Evolutionary conservation across 2,888 invertebrate genomes (phyloP).

Genomic region (Helobdella robusta): DNA sequence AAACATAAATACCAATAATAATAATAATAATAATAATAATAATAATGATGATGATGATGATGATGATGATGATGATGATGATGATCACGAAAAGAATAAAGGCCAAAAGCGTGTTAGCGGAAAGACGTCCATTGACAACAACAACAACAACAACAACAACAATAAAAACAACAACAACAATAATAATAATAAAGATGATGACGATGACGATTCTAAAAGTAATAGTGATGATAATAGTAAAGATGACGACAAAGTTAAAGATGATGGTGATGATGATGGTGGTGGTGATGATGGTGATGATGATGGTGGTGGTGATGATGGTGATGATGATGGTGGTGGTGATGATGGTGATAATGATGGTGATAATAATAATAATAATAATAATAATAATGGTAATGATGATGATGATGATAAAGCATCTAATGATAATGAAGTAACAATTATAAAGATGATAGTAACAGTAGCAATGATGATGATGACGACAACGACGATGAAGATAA

Average conservation of each 20-base stretch:
- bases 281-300: constrained; percentile 25
- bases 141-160: constrained; percentile 29
- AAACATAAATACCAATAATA: not conserved
- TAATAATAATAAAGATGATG: constrained; percentile 31
- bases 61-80: constrained; percentile 32
- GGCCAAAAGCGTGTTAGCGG: not conserved
- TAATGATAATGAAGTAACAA: constrained; percentile 26
- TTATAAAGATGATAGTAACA: constrained; percentile 30
- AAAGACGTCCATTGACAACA: constrained; percentile 3
- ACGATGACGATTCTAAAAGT: constrained; percentile 29
- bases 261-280: constrained; percentile 31
- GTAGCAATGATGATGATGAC: constrained; percentile 27
- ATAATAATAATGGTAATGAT: not conserved
- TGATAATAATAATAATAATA: not conserved
- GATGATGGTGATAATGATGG: not conserved
- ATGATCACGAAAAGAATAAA: constrained; percentile 28
- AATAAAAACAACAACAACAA: constrained; percentile 31
- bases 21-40: constrained; percentile 18
- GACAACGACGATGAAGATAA: constrained; percentile 42
- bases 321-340: constrained; percentile 20
- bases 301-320: constrained; percentile 26
- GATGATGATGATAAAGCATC: constrained; percentile 7
- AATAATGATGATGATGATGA: constrained; percentile 21
- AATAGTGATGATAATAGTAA: constrained; percentile 28
- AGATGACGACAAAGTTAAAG: constrained; percentile 22